Evolutionary conservation across 2,888 invertebrate species (phyloP), one percentile per base, ranked within the genome.

Genomic region (Scelioninae gen. 1): DNA sequence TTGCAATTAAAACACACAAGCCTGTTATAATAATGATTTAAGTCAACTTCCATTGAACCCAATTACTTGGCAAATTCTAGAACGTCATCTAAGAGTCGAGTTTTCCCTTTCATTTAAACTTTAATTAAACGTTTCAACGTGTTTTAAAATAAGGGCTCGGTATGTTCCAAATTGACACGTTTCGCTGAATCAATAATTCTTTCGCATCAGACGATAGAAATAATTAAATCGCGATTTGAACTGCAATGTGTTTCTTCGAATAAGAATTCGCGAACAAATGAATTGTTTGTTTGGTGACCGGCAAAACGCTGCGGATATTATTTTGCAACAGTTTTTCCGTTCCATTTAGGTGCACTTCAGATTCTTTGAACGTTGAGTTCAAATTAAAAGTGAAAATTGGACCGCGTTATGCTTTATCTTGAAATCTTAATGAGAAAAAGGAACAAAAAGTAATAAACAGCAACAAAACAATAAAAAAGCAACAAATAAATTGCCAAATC

Each of bases 21-120:
- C 23, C 63, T 11, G 45, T 62, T 63, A 63, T 11, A 43, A 47
- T 53, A 74, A 63, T 45, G 32, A 71, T 71, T 49, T 58, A 10
- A 71, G 55, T 56, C 71, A 49, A 47, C 60, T 49, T 40, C 13
- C 71, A 71, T 71, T 71, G 51, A 71, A 51, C 60, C 51, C 49
- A 71, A 71, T 71, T 71, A 60, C 13, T 51, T 49, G 9, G 13
- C 15, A 11, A 66, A 66, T 43, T 66, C 29, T 55, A 16, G n/a
- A 53, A 16, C 66, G 38, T 43, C 66, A 53, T 66, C 60, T 66
- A 4, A 16, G 31, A 0, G 15, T 38, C 51, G 38, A 34, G 32
- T 51, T 65, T 65, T 65, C 49, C 32, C 51, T 45, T 38, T 51
- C 51, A 38, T 51, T 65, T 29, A n/a, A 65, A 65, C 65, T 51